Evolutionary conservation across 1,140 invertebrate genomes (phyloP).

Genomic region (Drosophila sproati): DNA sequence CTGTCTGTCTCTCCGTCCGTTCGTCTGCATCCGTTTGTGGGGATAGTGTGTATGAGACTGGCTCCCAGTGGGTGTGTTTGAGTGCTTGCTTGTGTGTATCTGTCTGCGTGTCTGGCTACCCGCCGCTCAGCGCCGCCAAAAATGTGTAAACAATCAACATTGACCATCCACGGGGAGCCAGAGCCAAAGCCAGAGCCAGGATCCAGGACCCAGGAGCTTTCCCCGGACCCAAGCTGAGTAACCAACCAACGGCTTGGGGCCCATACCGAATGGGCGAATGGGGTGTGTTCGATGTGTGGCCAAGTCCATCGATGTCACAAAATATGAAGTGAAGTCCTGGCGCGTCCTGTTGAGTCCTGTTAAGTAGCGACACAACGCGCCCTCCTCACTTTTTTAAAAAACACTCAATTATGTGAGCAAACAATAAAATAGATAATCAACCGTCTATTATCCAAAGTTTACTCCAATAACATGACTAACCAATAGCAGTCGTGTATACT

Average conservation of each 20-base stretch:
- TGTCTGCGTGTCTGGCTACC: conserved; percentile 44
- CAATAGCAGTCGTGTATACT: conserved; percentile 23
- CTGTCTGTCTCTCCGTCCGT: conserved; percentile 14
- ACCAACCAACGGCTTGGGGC: conserved; percentile 54
- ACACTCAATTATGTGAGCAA: conserved; percentile 78
- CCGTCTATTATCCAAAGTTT: not conserved
- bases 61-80: conserved; percentile 37
- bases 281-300: conserved; percentile 19
- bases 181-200: not conserved
- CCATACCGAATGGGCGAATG: not conserved
- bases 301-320: conserved; percentile 57
- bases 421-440: conserved; percentile 68
- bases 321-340: conserved; percentile 32
- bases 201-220: conserved; percentile 1
- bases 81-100: conserved; percentile 24
- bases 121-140: conserved; percentile 64
- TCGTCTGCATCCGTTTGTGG: conserved; percentile 7
- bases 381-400: conserved; percentile 61
- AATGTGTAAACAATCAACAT: conserved; percentile 81
- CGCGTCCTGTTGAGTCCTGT: not conserved
- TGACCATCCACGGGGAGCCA: conserved; percentile 55
- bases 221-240: conserved; percentile 26
- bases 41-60: conserved; percentile 4
- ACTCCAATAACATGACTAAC: conserved; percentile 41
- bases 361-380: not conserved